Evolutionary conservation across 1,140 invertebrate species (phyloP).

Genomic region (Drosophila azteca): DNA sequence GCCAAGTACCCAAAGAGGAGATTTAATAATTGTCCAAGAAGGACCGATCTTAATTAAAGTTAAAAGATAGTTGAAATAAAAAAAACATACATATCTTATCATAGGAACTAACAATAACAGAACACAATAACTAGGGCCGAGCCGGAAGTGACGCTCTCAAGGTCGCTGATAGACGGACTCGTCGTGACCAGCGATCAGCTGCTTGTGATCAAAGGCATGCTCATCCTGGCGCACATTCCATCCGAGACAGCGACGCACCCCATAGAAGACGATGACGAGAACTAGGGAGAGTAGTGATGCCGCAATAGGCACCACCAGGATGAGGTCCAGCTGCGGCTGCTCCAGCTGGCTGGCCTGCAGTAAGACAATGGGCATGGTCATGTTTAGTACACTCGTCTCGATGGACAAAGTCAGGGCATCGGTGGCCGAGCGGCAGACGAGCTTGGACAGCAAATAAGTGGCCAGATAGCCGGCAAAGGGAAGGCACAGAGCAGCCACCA

Average conservation of each 20-base stretch:
- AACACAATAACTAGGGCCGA: neutral
- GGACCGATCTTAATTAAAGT: no score
- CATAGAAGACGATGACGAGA: slow-evolving; percentile 46
- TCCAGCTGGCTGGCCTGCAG: slow-evolving; percentile 53
- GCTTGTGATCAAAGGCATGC: slow-evolving; percentile 53
- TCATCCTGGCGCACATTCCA: slow-evolving; percentile 48
- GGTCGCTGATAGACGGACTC: slow-evolving; percentile 24
- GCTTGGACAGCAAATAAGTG: slow-evolving; percentile 47
- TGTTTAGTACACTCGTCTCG: slow-evolving; percentile 64
- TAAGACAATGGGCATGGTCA: slow-evolving; percentile 63
- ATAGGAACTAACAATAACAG: neutral
- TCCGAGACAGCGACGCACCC: slow-evolving; percentile 47
- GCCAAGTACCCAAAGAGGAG: no score
- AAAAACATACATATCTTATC: slow-evolving; percentile 1
- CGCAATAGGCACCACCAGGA: slow-evolving; percentile 57
- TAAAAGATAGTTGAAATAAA: no score
- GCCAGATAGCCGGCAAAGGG: slow-evolving; percentile 50
- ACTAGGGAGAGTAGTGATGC: slow-evolving; percentile 47
- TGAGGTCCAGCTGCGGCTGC: slow-evolving; percentile 55
- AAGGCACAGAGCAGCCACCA: slow-evolving; percentile 48
- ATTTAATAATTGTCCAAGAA: no score
- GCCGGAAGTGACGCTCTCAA: neutral
- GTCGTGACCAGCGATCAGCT: slow-evolving; percentile 41
- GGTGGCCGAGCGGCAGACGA: slow-evolving; percentile 54
- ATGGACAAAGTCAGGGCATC: slow-evolving; percentile 57